A percentile compares a stretch with the other conserved stretches of the same genome.
Evolutionary conservation across 2,113 vertebrate genomes (phyloP).

Genomic region (Suncus etruscus): DNA sequence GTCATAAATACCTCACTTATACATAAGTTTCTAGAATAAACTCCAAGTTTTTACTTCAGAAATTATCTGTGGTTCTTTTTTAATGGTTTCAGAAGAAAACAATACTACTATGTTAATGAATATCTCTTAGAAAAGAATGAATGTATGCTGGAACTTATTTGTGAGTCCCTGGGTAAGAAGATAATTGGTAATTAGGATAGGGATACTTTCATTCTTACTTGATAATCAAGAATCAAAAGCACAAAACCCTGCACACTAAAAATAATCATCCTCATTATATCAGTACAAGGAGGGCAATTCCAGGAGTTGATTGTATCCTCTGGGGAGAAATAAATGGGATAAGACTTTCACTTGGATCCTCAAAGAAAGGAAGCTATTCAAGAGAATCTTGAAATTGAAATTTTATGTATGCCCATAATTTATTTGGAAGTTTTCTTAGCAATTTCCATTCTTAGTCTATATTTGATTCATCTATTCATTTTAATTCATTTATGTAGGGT

Average conservation of each 20-base stretch:
- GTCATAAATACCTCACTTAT: neutral
- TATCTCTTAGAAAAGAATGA: neutral
- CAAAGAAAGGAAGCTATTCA: neutral
- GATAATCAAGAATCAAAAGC: conserved; percentile 17
- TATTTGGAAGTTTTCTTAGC: neutral
- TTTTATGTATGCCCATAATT: neutral
- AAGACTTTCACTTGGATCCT: neutral
- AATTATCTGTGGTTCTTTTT: conserved; percentile 6
- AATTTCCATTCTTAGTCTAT: neutral
- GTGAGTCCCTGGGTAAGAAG: neutral
- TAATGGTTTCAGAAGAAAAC: conserved; percentile 50
- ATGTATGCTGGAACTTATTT: neutral
- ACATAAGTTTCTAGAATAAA: conserved; percentile 31
- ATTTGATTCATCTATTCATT: neutral
- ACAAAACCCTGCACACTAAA: neutral
- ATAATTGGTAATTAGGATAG: neutral
- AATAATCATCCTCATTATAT: neutral
- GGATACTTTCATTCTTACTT: neutral
- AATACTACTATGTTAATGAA: neutral
- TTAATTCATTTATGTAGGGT: neutral
- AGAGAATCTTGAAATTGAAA: neutral
- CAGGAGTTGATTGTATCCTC: neutral
- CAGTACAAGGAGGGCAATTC: neutral
- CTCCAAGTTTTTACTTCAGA: conserved; percentile 43
- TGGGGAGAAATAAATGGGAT: neutral